Evolutionary conservation across 1,140 invertebrate genomes (phyloP).

Genomic region (Telenomus remus): DNA sequence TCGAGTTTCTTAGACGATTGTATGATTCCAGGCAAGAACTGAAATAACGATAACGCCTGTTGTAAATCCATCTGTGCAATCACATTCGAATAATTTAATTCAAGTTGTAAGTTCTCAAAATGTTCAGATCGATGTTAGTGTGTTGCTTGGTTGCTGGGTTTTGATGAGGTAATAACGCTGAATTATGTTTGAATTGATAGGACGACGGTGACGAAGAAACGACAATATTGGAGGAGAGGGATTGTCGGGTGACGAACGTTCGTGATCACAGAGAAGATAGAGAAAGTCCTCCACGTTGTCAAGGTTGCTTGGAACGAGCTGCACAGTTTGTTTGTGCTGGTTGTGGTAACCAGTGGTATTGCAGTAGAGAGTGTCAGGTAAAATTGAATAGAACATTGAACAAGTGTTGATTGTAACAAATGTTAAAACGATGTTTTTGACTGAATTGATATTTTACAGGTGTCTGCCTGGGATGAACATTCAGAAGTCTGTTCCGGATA

Average conservation of each 20-base stretch:
- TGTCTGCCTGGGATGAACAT: slow-evolving; percentile 88
- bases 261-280: slow-evolving; percentile 70
- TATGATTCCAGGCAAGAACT: slow-evolving; percentile 70
- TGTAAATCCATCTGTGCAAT: slow-evolving; percentile 66
- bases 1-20: neutral
- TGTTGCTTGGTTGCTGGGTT: neutral
- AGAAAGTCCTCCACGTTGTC: slow-evolving; percentile 78
- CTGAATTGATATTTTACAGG: slow-evolving; percentile 76
- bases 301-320: slow-evolving; percentile 85
- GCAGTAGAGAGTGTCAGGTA: slow-evolving; percentile 91
- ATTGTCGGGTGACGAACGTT: slow-evolving; percentile 66
- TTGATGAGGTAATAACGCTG: neutral
- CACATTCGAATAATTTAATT: slow-evolving; percentile 68
- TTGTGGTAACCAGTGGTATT: slow-evolving; percentile 93
- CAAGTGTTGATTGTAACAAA: too few species aligned
- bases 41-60: slow-evolving; percentile 79
- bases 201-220: slow-evolving; percentile 79
- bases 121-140: slow-evolving; percentile 10
- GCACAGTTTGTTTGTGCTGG: slow-evolving; percentile 91
- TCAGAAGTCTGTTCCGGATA: slow-evolving; percentile 88
- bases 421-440: too few species aligned
- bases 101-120: slow-evolving; percentile 65
- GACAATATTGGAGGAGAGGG: slow-evolving; percentile 81
- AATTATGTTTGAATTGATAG: slow-evolving; percentile 58
- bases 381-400: too few species aligned